Conservation (phyloP, 2,888 invertebrate genomes). For the Parnassius orleans region DNA sequence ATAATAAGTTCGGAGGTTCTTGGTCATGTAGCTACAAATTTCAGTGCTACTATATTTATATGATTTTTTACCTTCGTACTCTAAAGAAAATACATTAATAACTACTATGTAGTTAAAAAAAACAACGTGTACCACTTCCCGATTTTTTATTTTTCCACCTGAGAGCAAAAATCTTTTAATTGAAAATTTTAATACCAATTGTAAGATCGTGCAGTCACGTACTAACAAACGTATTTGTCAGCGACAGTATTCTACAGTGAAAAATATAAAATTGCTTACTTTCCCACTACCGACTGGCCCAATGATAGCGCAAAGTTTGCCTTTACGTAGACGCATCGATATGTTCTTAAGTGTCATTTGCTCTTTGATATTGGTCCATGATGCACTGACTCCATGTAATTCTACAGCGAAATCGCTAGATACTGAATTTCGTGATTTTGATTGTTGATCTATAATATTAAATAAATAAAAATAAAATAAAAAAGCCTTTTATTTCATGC, state of each 20-base stretch:
- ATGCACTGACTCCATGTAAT: conserved; percentile 54
- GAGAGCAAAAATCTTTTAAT: no score
- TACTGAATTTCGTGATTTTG: conserved; percentile 24
- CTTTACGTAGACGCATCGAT: conserved; percentile 78
- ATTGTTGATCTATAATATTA: conserved; percentile 22
- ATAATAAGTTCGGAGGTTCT: no score
- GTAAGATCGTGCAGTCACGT: no score
- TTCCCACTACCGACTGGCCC: conserved; percentile 95
- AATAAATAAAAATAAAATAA: neutral
- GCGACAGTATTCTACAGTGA: neutral
- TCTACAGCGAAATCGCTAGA: conserved; percentile 52
- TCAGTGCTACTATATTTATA: no score
- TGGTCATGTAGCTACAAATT: no score
- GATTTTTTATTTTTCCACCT: no score
- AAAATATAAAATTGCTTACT: conserved; percentile 42
- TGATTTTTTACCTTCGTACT: no score
- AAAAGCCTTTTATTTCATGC: neutral
- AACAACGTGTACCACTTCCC: no score
- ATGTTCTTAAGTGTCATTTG: conserved; percentile 79
- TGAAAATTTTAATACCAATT: no score
- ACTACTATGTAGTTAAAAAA: no score
- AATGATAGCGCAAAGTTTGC: conserved; percentile 88
- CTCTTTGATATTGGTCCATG: conserved; percentile 58
- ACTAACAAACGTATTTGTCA: no score
- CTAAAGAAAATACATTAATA: no score